Base-by-base conservation (phyloP, 2,113 vertebrate species). In the Ammodytes dubius region DNA sequence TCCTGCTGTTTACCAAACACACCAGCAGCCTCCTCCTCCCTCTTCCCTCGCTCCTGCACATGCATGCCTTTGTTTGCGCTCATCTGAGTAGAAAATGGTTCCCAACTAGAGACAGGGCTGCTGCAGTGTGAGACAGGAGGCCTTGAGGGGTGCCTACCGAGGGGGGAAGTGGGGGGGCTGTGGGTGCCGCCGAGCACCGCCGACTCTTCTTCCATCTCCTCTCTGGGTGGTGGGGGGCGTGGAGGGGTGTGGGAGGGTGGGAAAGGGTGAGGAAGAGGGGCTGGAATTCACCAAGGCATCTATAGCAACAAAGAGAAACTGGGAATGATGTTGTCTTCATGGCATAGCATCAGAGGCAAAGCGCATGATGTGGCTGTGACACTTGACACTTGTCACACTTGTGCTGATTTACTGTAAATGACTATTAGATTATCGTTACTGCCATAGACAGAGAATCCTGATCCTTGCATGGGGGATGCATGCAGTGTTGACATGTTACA, bases 1-100 rank as follows among this genome's bases (percentile, higher is more conserved):
- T 84, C 88, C 70, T 46, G 53, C 71, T 94, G 89, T 93, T 95
- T 95, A 94, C 91, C 88, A 94, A 95, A 95, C 90, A 94, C 82
- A 77, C 78, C 77, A 42, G 73, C 71, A 50, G 70, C 74, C 85
- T 84, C 78, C 70, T 81, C 74, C 67, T 47, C 49, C 13, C 49
- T 68, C 59, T 57, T 72, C 77, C 50, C 77, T 87, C 39, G 2
- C 60, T 81, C 85, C 73, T 15, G 77, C 81, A 88, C 89, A 85
- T 91, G 77, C 84, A 84, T 3, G 73, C 86, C 91, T 94, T 95
- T 95, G 94, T 95, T 92, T 89, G 81, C 19, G 72, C 84, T 91
- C 92, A 88, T 92, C 89, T 91, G 88, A 91, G 87, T 90, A 92
- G 90, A 95, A 95, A 95, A 93, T 82, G 77, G 80, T 88, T 73